Base-by-base conservation (phyloP, 2,888 invertebrate genomes). In the Prenolepis imparis region DNA sequence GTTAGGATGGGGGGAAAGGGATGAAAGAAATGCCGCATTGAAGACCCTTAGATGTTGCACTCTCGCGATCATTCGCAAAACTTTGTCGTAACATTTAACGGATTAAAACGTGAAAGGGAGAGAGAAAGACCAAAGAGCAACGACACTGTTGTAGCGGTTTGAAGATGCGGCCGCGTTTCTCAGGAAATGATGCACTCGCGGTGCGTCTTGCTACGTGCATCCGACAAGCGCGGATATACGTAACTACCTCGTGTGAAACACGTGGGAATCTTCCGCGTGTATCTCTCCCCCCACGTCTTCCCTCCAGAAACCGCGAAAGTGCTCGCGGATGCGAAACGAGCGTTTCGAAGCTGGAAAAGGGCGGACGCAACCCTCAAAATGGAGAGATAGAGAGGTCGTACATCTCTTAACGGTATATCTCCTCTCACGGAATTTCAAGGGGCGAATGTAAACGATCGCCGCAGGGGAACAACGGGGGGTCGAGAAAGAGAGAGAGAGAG, bases 381-480 rank as follows among this genome's bases (percentile, higher is more conserved):
- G 18, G 57, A 8, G 44, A 68, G 75, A 67, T 64, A 74, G 5
- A 68, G 77, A 68, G 11, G 12, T 3, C 55, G 73, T 3, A 63
- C 73, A 63, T 86, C 77, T 86, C 85, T 84, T 86, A 67, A 87
- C 83, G 85, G 82, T 89, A 88, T 2, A 52, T 89, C 89, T 89
- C 80, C 57, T 66, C 82, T 87, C 84, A 82, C 78, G 84, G 88
- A 91, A 91, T 91, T 90, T 91, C 86, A 87, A 87, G 86, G 84
- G 77, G 80, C 75, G 85, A 85, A 87, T 90, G 87, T 87, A 88
- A 90, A 87, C 89, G 85, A 88, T 73, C 75, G 80, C 57, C 24
- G 36, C n/a, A 55, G 36, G 36, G 12, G 3, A 11, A 6, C 48
- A 6, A 18, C 21, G 0, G 12, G n/a, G 32, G 28, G 8, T 48